A percentile compares a stretch with the other conserved stretches of the same genome.
These are phyloP conservation scores for Xylota sylvarum DNA, from an alignment of 2,888 invertebrate species.

Conservation along the genomic window DNA sequence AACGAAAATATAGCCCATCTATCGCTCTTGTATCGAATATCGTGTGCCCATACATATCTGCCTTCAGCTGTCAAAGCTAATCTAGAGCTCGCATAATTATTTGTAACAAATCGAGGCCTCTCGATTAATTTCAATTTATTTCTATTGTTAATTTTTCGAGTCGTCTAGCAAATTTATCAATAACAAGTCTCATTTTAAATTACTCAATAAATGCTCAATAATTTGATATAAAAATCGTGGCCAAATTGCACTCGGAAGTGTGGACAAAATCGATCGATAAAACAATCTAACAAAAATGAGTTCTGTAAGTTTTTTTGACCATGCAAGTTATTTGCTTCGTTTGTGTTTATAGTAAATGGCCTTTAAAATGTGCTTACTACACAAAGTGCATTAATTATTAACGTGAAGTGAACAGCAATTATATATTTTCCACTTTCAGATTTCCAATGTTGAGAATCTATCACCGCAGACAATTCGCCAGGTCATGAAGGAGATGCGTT, in stretches of 20 bases:
- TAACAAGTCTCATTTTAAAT: constrained; percentile 28
- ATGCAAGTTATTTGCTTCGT: constrained; percentile 28
- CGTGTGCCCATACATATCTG: constrained; percentile 14
- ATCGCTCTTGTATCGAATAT: neutral
- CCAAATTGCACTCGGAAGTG: constrained; percentile 43
- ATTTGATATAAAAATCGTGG: constrained; percentile 26
- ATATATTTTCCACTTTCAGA: constrained; percentile 84
- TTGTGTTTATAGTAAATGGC: constrained; percentile 21
- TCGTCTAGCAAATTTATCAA: constrained; percentile 38
- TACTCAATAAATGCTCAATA: constrained; percentile 39
- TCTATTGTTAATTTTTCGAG: constrained; percentile 66
- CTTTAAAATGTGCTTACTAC: constrained; percentile 18
- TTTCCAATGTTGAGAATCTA: constrained; percentile 97
- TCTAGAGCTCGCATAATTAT: constrained; percentile 63
- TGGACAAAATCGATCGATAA: constrained; percentile 69
- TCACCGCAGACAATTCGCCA: constrained; percentile 96
- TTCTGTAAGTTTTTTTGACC: constrained; percentile 69
- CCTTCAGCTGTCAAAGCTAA: constrained; percentile 57
- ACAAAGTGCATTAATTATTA: neutral
- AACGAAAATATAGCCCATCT: constrained; percentile 18
- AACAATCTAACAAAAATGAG: constrained; percentile 64
- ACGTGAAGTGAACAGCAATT: neutral
- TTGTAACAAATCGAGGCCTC: constrained; percentile 71
- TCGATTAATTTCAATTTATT: constrained; percentile 66
- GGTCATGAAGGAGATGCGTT: constrained; percentile 95